phyloP scores from a whole-genome alignment of 2,797 vertebrate species.

The Acanthiza pusilla region DNA sequence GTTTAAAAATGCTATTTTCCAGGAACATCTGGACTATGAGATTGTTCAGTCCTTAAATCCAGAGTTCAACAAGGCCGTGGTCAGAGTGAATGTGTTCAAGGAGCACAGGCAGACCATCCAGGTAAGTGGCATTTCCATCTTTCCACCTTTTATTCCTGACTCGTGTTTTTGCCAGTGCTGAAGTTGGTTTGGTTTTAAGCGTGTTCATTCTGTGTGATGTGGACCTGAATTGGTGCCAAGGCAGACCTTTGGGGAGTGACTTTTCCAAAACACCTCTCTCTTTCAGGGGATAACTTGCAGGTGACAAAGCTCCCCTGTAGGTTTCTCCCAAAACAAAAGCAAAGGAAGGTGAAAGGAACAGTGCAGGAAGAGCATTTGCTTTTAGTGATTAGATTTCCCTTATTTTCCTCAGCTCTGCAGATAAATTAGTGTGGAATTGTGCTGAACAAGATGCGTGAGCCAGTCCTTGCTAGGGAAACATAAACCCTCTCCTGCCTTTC shows the following conservation, averaged over 20 bases:
- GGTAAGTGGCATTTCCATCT: conserved; percentile 67
- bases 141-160: neutral
- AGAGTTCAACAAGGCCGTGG: conserved; percentile 96
- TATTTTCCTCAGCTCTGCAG: neutral
- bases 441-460: neutral
- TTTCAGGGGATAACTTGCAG: neutral
- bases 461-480: neutral
- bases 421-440: neutral
- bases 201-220: neutral
- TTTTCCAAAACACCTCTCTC: neutral
- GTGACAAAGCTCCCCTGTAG: neutral
- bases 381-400: neutral
- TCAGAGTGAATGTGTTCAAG: conserved; percentile 94
- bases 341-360: neutral
- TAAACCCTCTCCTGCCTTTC: neutral
- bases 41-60: conserved; percentile 98
- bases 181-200: neutral
- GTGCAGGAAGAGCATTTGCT: neutral
- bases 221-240: neutral
- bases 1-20: neutral
- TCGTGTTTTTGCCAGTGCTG: neutral
- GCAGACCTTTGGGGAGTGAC: neutral
- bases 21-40: conserved; percentile 98
- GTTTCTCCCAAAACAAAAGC: neutral
- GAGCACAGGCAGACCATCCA: conserved; percentile 98